Evolutionary conservation across 2,113 vertebrate species (phyloP).

Genomic region (Cichladusa arquata): DNA sequence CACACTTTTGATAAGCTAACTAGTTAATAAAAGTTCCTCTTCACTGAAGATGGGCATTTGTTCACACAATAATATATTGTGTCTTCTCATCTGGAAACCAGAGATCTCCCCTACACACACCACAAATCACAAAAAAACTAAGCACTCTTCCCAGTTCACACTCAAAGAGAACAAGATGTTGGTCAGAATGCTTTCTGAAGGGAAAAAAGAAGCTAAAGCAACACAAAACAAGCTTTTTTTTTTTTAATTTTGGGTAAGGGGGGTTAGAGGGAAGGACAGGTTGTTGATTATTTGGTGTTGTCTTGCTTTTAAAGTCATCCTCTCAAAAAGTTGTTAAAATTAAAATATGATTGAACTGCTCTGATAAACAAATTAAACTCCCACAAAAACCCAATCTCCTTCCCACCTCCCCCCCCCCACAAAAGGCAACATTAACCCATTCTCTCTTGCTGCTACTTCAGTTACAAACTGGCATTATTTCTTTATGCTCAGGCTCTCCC

Average conservation of each 20-base stretch:
- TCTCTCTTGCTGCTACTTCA: neutral
- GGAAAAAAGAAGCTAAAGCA: neutral
- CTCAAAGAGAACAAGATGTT: neutral
- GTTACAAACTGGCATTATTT: neutral
- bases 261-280: accelerated
- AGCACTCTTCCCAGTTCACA: neutral
- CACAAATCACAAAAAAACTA: neutral
- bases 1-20: neutral
- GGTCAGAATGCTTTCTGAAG: neutral
- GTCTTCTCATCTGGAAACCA: neutral
- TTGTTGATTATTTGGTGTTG: neutral
- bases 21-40: neutral
- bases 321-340: neutral
- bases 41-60: neutral
- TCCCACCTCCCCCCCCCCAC: accelerated
- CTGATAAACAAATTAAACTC: neutral
- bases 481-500: neutral
- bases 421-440: neutral
- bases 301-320: neutral
- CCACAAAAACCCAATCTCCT: accelerated
- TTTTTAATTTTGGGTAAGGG: neutral
- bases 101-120: accelerated
- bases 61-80: too few species aligned
- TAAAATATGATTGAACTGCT: neutral
- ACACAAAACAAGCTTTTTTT: neutral